These are phyloP conservation scores for Zophobas atratus DNA, from an alignment of 1,140 invertebrate species.

Conservation along the genomic window DNA sequence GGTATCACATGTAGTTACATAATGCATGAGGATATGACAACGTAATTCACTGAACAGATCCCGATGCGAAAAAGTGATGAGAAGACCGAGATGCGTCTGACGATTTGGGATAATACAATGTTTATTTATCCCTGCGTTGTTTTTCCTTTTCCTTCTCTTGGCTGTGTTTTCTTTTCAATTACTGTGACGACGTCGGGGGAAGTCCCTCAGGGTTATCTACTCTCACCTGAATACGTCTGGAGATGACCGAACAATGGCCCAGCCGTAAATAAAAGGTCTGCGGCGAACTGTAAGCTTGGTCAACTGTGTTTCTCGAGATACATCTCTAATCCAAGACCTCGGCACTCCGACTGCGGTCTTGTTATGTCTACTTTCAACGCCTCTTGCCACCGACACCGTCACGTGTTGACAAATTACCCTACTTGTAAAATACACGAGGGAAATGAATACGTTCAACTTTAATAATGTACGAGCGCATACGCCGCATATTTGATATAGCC, in stretches of 20 bases:
- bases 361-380: constrained; percentile 34
- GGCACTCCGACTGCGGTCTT: constrained; percentile 31
- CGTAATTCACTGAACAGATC: constrained; percentile 20
- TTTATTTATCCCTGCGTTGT: constrained; percentile 2
- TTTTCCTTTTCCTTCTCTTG: constrained; percentile 1
- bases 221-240: constrained; percentile 33
- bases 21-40: constrained; percentile 40
- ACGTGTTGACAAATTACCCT: constrained; percentile 35
- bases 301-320: constrained; percentile 34
- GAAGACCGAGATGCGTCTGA: neutral
- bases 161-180: constrained; percentile 31
- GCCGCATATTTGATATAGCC: constrained; percentile 21
- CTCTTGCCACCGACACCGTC: constrained; percentile 28
- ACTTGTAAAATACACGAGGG: constrained; percentile 20
- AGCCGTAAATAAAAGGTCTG: neutral
- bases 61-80: neutral
- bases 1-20: constrained; percentile 33
- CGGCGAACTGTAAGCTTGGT: constrained; percentile 1
- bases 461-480: constrained; percentile 30
- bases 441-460: constrained; percentile 42
- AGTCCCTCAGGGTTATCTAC: constrained; percentile 19
- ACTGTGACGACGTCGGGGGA: constrained; percentile 27
- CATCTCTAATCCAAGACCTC: constrained; percentile 32
- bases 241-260: constrained; percentile 26
- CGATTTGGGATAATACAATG: too few species aligned